Percentiles rank a stretch among this genome's conserved stretches.
Evolutionary conservation across 2,113 vertebrate genomes (phyloP).

Genomic region (Stegastes partitus): DNA sequence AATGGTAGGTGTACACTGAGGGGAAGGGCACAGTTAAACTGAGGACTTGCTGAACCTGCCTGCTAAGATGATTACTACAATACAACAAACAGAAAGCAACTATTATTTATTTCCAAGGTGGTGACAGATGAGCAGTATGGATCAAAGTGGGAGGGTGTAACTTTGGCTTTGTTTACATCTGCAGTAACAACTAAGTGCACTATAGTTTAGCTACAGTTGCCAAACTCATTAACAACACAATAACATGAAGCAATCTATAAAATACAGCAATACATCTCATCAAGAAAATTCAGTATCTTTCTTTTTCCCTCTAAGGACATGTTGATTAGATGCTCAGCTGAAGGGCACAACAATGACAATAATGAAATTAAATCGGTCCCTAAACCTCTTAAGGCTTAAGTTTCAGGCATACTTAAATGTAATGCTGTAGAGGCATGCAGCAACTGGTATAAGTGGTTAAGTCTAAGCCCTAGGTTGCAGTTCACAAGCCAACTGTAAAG

Average conservation of each 20-base stretch:
- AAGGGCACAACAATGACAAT: slow-evolving; percentile 15
- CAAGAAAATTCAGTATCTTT: not conserved
- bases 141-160: slow-evolving; percentile 35
- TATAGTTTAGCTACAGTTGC: not conserved
- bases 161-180: slow-evolving; percentile 5
- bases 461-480: slow-evolving; percentile 44
- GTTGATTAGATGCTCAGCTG: slow-evolving; percentile 24
- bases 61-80: slow-evolving; percentile 20
- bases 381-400: slow-evolving; percentile 59
- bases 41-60: slow-evolving; percentile 63
- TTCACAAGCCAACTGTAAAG: slow-evolving; percentile 16
- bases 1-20: slow-evolving; percentile 22
- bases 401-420: slow-evolving; percentile 43
- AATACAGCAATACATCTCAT: not conserved
- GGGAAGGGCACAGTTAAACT: slow-evolving; percentile 17
- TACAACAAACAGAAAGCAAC: slow-evolving; percentile 1
- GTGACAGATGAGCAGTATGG: slow-evolving; percentile 12
- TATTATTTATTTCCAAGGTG: not conserved
- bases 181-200: not conserved
- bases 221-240: not conserved
- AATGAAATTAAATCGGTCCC: slow-evolving; percentile 52
- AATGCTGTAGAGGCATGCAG: slow-evolving; percentile 58
- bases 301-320: not conserved
- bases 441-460: slow-evolving; percentile 45
- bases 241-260: not conserved